Conservation (phyloP, 2,888 invertebrate species). For the Chrysolina oricalcia region DNA sequence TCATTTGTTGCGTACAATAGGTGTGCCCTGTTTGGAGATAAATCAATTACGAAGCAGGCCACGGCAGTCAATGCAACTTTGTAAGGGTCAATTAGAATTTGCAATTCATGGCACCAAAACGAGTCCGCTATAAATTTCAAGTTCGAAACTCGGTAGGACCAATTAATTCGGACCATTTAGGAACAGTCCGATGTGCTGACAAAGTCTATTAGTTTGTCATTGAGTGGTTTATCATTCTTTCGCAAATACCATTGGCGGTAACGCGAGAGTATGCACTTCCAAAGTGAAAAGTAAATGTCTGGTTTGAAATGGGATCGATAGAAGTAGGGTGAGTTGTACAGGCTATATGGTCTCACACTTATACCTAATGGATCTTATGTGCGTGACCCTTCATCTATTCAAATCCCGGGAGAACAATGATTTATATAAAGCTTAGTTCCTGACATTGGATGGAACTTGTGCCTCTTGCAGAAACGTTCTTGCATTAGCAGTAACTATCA, state of each 20-base stretch:
- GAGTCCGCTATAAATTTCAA: constrained; percentile 29
- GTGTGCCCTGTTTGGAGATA: constrained; percentile 65
- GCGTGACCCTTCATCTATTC: too few species aligned
- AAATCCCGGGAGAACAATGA: too few species aligned
- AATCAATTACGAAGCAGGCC: constrained; percentile 65
- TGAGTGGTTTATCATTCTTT: background rate
- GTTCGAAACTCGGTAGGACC: constrained; percentile 23
- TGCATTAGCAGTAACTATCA: too few species aligned
- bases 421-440: too few species aligned
- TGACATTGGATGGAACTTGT: too few species aligned
- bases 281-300: too few species aligned
- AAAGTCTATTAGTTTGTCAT: constrained; percentile 2
- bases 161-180: constrained; percentile 15
- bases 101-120: constrained; percentile 60
- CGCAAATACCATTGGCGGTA: background rate
- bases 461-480: too few species aligned
- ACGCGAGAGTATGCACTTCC: too few species aligned
- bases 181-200: constrained; percentile 16
- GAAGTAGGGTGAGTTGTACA: too few species aligned
- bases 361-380: too few species aligned
- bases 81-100: constrained; percentile 64
- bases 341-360: too few species aligned
- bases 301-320: too few species aligned
- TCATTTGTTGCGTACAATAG: constrained; percentile 65
- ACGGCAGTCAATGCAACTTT: constrained; percentile 62